Evolutionary conservation across 2,113 vertebrate genomes (phyloP).

Genomic region (Lichenostomus cassidix): DNA sequence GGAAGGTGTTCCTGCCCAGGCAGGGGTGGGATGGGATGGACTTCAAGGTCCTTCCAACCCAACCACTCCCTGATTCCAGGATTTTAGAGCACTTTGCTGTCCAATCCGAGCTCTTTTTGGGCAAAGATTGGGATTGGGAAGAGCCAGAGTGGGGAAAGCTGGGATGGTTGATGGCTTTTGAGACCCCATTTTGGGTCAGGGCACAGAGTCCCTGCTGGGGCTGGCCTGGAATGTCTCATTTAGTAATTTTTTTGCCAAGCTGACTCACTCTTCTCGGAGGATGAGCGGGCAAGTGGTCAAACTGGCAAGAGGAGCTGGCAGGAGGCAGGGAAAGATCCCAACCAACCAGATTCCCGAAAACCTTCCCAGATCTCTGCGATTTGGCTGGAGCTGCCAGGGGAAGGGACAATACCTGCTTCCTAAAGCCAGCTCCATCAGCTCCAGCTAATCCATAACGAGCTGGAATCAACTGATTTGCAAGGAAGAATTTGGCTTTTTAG

Average conservation of each 20-base stretch:
- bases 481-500: constrained; percentile 35
- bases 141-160: not conserved
- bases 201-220: not conserved
- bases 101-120: not conserved
- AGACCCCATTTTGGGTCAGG: not conserved
- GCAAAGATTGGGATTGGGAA: not conserved
- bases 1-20: not conserved
- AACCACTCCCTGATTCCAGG: not conserved
- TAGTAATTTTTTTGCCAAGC: not conserved
- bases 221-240: not conserved
- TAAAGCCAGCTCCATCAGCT: not conserved
- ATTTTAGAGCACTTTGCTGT: fast-evolving
- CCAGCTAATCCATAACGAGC: not conserved
- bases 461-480: not conserved
- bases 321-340: not conserved
- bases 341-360: not conserved
- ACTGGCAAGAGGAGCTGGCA: constrained; percentile 20
- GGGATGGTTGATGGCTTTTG: not conserved
- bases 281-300: constrained; percentile 1
- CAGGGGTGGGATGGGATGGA: not conserved
- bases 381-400: not conserved
- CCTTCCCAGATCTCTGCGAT: not conserved
- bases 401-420: not conserved
- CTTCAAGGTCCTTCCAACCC: not conserved
- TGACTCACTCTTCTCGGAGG: not conserved